phyloP scores from a whole-genome alignment of 2,888 invertebrate species.

The Calameuta idolon region DNA sequence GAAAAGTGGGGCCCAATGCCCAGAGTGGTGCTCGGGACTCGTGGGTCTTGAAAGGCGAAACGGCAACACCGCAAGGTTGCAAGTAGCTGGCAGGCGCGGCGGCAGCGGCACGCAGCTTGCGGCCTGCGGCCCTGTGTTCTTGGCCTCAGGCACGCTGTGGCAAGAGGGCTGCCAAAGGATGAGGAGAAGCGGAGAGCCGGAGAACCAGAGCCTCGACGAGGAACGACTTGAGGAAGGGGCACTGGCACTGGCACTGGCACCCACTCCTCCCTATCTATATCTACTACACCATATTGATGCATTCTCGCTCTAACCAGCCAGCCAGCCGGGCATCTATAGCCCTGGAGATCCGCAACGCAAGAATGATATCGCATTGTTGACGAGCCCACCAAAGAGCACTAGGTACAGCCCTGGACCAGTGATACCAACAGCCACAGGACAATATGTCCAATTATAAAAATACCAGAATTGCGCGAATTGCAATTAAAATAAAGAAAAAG shows the following conservation, averaged over 20 bases:
- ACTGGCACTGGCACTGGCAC: constrained; percentile 41
- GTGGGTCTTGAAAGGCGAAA: constrained; percentile 29
- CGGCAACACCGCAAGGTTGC: constrained; percentile 57
- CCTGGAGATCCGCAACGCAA: no score
- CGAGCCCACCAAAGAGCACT: no score
- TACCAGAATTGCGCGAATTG: no score
- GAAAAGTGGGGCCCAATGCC: constrained; percentile 40
- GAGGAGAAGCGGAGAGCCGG: constrained; percentile 19
- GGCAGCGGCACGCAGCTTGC: constrained; percentile 1
- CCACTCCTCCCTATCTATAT: constrained; percentile 32
- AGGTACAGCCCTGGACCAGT: no score
- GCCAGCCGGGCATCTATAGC: no score
- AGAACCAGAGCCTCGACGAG: constrained; percentile 1
- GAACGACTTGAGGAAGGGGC: constrained; percentile 31
- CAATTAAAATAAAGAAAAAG: no score
- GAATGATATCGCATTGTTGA: no score
- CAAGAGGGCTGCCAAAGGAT: constrained; percentile 27
- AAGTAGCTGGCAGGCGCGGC: constrained; percentile 25
- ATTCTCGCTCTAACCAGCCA: constrained; percentile 4
- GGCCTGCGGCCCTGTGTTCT: constrained; percentile 33
- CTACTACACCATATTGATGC: background rate
- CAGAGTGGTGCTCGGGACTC: no score
- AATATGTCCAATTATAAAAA: no score
- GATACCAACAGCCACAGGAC: no score
- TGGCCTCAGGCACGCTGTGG: constrained; percentile 52